Conservation (phyloP, 2,113 vertebrate genomes). For the Carassius carassius region DNA sequence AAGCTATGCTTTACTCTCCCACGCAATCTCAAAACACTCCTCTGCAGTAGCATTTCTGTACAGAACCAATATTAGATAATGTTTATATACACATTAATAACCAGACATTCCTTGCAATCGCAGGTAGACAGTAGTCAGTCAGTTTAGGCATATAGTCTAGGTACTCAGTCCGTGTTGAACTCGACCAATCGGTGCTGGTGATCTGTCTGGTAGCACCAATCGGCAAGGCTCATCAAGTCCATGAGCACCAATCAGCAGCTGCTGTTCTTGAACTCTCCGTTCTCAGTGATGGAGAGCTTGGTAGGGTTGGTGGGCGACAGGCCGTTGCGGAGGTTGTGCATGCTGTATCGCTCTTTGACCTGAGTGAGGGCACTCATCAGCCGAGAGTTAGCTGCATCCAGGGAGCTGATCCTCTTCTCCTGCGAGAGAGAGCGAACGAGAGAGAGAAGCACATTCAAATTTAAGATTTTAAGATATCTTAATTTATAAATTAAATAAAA, state of each 20-base stretch:
- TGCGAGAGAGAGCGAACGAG: constrained; percentile 75
- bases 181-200: constrained; percentile 50
- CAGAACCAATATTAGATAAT: constrained; percentile 70
- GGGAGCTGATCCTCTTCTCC: constrained; percentile 91
- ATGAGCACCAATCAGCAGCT: constrained; percentile 81
- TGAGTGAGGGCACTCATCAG: constrained; percentile 94
- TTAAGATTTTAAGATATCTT: background rate
- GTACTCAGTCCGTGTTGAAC: constrained; percentile 45
- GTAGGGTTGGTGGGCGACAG: constrained; percentile 91
- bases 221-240: constrained; percentile 30
- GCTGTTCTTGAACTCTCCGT: constrained; percentile 98
- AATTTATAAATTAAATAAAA: background rate
- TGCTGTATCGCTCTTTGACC: constrained; percentile 94
- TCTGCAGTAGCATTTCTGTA: constrained; percentile 72
- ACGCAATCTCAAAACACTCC: constrained; percentile 24
- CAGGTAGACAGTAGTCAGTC: constrained; percentile 46
- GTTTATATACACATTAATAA: constrained; percentile 65
- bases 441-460: constrained; percentile 26
- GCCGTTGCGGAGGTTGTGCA: constrained; percentile 85
- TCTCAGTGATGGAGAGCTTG: constrained; percentile 98
- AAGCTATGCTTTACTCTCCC: constrained; percentile 6
- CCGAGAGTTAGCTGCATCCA: constrained; percentile 92
- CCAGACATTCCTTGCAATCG: constrained; percentile 63
- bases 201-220: background rate
- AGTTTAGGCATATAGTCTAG: background rate